A percentile compares a stretch with the other conserved stretches of the same genome.
Evolutionary conservation across 2,888 invertebrate genomes (phyloP).

Genomic region (Polyommatus iphigenia): DNA sequence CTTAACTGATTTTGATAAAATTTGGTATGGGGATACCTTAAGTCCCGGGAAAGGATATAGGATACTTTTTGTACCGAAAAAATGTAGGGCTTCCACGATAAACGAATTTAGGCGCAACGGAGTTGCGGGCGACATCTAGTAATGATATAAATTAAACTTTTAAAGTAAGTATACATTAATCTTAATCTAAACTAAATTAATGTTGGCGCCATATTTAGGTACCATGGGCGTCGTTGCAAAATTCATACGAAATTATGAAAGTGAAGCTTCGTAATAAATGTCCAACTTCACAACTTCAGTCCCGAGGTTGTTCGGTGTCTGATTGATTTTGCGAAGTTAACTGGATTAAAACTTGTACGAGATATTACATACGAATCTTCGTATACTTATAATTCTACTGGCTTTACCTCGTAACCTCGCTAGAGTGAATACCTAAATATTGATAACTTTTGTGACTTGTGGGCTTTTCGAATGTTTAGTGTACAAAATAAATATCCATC

Average conservation of each 20-base stretch:
- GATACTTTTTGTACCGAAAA: no score
- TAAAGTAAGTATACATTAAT: neutral
- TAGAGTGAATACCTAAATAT: no score
- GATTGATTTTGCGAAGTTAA: constrained; percentile 36
- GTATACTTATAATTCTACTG: neutral
- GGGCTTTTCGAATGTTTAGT: no score
- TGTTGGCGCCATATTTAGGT: constrained; percentile 42
- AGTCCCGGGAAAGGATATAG: no score
- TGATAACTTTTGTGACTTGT: no score
- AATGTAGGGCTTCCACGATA: no score
- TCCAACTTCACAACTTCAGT: constrained; percentile 36
- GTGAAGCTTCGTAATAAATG: neutral
- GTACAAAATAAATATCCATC: no score
- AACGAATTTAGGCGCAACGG: no score
- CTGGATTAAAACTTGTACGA: constrained; percentile 35
- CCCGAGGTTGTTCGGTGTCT: constrained; percentile 37
- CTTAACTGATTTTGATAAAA: no score
- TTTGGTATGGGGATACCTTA: no score
- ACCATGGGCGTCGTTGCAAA: constrained; percentile 40
- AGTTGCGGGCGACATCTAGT: no score
- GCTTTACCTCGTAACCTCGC: no score
- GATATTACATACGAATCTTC: neutral
- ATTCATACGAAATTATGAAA: constrained; percentile 36
- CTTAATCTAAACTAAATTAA: constrained; percentile 41
- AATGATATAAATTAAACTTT: neutral